Evolutionary conservation across 2,888 invertebrate genomes (phyloP), one percentile per base, ranked within the genome.

Genomic region (Biston stratarius): DNA sequence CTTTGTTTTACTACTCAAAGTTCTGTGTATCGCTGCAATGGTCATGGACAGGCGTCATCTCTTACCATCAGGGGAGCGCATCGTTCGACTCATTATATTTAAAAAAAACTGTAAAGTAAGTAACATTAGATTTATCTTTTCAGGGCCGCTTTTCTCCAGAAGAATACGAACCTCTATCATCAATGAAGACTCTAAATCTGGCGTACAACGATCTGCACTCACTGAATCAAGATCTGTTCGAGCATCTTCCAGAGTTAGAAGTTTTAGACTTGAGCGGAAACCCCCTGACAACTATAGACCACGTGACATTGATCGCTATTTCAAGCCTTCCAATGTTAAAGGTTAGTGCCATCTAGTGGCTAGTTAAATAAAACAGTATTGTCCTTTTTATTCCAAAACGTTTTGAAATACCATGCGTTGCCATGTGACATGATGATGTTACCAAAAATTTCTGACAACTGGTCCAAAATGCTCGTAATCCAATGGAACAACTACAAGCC

Each of bases 191-290:
- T 6, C 87, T 97, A 15, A 94, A 96, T 78, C 87, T 98, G 68
- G 96, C 96, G 0, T 84, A 95, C 81, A 98, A 98, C 83, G 90
- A 94, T 33, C 84, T 98, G 0, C 96, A 97, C 76, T 95, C 95
- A 0, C 84, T 98, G n/a, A 84, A 96, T 78, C 94, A 93, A 58
- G 96, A 97, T 80, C 78, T 97, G 1, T 98, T 98, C 83, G 96
- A 96, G 76, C 97, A 98, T 80, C 86, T 96, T 5, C 94, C 95
- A 0, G 93, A 95, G 56, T 82, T 98, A 45, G 95, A 96, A 74
- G 94, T 95, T 12, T 84, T 98, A 56, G 95, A 95, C 76, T 88
- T 98, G 34, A 95, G 95, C 70, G 94, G 95, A n/a, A 98, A 98
- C 86, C 96, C 96, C 0, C 91, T 98, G 12, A 91, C 91, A 12